Conservation (phyloP, 2,888 invertebrate genomes). For the Chymomyza amoena region DNA sequence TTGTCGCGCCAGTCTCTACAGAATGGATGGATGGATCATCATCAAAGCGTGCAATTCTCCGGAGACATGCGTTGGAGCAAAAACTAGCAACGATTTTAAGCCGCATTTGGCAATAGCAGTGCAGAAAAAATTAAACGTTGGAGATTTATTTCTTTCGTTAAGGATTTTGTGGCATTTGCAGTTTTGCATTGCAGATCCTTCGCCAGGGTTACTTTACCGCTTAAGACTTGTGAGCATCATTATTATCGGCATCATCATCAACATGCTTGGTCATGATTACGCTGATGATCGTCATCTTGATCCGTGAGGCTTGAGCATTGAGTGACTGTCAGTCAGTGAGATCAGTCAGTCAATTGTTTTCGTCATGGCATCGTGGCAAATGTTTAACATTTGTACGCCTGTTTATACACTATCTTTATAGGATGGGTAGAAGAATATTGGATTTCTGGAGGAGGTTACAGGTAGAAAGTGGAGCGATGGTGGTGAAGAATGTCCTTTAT, state of each 20-base stretch:
- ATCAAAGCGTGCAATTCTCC: constrained; percentile 67
- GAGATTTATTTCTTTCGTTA: constrained; percentile 73
- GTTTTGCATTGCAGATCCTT: constrained; percentile 70
- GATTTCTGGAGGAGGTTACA: not conserved
- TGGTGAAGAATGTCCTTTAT: no score
- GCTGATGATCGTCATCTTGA: constrained; percentile 24
- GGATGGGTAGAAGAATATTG: not conserved
- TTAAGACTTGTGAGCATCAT: constrained; percentile 35
- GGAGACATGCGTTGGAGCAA: constrained; percentile 56
- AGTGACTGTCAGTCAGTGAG: constrained; percentile 34
- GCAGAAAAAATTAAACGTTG: constrained; percentile 6
- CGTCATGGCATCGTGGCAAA: constrained; percentile 72
- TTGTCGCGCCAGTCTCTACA: constrained; percentile 33
- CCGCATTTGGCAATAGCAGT: not conserved
- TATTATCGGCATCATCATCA: constrained; percentile 40
- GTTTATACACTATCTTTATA: constrained; percentile 39
- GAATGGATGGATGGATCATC: constrained; percentile 4
- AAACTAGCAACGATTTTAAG: constrained; percentile 56
- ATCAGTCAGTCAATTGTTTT: constrained; percentile 49
- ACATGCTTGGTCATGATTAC: no score
- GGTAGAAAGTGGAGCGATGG: not conserved
- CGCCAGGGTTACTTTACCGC: constrained; percentile 31
- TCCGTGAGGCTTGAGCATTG: constrained; percentile 25
- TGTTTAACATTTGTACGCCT: constrained; percentile 73
- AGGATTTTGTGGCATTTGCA: constrained; percentile 55